Base-by-base conservation (phyloP, 2,888 invertebrate genomes). In the Cabera pusaria region DNA sequence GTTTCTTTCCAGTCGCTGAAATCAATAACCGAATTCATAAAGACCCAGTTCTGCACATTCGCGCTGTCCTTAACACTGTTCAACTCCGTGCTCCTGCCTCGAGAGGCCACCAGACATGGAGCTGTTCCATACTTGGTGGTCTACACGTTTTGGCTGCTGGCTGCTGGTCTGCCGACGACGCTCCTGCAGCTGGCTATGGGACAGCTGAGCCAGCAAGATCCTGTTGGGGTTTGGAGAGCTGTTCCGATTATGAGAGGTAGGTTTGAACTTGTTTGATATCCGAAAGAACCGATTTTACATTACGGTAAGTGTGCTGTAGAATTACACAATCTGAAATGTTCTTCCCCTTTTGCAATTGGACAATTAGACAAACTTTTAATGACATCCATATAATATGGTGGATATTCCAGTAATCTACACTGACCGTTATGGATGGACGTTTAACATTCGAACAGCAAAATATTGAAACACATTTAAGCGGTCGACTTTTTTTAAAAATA, bases 151-250 rank as follows among this genome's bases (percentile, higher is more conserved):
- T 86, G 92, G 71, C 81, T 91, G 43, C 64, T 92, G 32, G 71
- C 90, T 21, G 79, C 90, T n/a, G 92, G 92, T 6, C 71, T 92
- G 17, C 92, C 93, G 0, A 81, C 91, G 8, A 79, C 91, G 5
- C 81, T 93, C 56, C 76, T 93, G 43, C 92, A 93, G 73, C 74
- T 93, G 51, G 91, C 92, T 1, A 90, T 92, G 64, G 93, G 93
- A 2, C 93, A 93, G 67, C 80, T 93, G 44, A 92, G 92, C 26
- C 92, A 92, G 55, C 92, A 93, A 55, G 93, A 93, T 9, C 90
- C 92, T n/a, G 90, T 91, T 1, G 92, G 92, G 11, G 90, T 92
- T 5, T 93, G 92, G 92, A 88, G 92, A 53, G 93, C 92, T 3
- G 92, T 93, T 26, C 93, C 93, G 17, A 90, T 93, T 62, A 88